Base-by-base conservation (phyloP, 2,797 vertebrate genomes). In the Chaunax sp. region DNA sequence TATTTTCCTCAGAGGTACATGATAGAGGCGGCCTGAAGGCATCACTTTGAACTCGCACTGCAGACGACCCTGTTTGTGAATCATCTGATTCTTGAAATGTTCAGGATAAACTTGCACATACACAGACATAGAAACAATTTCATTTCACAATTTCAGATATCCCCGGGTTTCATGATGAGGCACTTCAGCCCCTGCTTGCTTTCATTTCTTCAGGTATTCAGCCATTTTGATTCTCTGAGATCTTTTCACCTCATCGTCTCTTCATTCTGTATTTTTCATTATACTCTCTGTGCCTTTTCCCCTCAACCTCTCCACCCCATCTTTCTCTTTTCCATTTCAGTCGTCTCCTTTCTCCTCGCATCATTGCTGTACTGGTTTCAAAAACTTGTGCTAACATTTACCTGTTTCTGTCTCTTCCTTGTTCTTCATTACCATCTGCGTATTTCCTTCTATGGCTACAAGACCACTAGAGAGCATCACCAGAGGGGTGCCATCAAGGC, bases 131-230 rank as follows among this genome's bases (percentile, higher is more conserved):
- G 23, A 52, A 35, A 62, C 56, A 28, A n/a, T 44, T 67, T 70
- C 4, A 69, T 35, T 68, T 0, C 7, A 49, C 45, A 64, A 20
- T 77, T 72, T 80, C 37, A 64, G 50, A 63, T 26, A 44, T 69
- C 56, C 50, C 1, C 4, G 38, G 19, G 67, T 57, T 52, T 70
- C 51, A n/a, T 20, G 45, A 62, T 44, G 63, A 69, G 40, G 18
- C 50, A 62, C 43, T 75, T 81, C 19, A 64, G 8, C 55, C 58
- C 45, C 25, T 54, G 47, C 76, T 71, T 72, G 69, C 53, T 60
- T 64, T 72, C 35, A 65, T 69, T 72, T 58, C 23, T 63, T 20
- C 49, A 60, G 66, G 55, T 35, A 5, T 54, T 3, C 22, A 18
- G 16, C 19, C 40, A 26, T 41, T 60, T 58, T 30, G 33, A 23